Evolutionary conservation across 2,113 vertebrate genomes (phyloP), one percentile per base, ranked within the genome.

Genomic region (Micronycteris hirsuta): DNA sequence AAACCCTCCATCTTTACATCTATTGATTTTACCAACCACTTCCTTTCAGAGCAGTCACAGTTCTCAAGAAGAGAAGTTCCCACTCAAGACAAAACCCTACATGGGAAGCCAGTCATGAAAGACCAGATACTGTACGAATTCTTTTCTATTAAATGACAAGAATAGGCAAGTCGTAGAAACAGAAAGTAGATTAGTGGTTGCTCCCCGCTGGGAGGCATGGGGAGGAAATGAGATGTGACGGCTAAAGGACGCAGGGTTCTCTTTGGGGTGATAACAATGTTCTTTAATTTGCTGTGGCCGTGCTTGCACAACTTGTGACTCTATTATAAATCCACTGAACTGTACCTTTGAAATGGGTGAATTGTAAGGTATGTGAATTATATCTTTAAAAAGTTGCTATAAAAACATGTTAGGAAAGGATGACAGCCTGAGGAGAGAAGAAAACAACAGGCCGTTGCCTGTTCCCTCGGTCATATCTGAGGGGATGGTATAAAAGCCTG

Each of bases 331-430:
- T 86, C 54, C 63, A 89, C 19, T 43, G 65, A 96, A 65, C 16
- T 43, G 47, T 74, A 94, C 90, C 58, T 31, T 87, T 94, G 81
- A 90, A 93, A 54, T n/a, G 47, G 41, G 38, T 93, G 45, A 73
- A 87, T 4, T 67, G 31, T 56, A 93, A 93, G 52, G 19, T 73
- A 81, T 28, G 3, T 77, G 49, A 82, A 85, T 77, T 89, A 54
- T 28, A 65, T 47, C 56, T 93, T 58, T 84, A 61, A 52, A 92
- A 74, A 81, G n/a, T 86, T 78, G 12, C 13, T 74, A 94, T 13
- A 58, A 87, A 93, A 92, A 92, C 28, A 83, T 71, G 95, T 36
- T 84, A 65, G 71, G 76, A 96, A 90, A 96, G 52, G 71, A 91
- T 86, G 74, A 82, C 47, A 85, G 54, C 58, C 74, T 47, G 38